These are phyloP conservation scores for Ancistrus triradiatus DNA, from an alignment of 2,113 vertebrate species.

Conservation along the genomic window DNA sequence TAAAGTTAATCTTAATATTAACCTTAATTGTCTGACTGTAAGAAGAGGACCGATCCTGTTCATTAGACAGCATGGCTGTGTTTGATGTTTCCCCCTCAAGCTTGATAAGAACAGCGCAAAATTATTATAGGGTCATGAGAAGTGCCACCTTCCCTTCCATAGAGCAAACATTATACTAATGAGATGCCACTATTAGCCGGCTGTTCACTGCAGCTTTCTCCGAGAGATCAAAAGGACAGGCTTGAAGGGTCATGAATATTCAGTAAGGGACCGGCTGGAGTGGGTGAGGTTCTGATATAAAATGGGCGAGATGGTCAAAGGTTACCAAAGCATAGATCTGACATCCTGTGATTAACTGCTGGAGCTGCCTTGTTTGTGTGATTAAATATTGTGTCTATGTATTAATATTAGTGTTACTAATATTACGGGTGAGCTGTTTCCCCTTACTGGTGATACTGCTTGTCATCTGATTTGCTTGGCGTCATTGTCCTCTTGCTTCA, in stretches of 20 bases:
- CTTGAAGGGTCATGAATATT: slow-evolving; percentile 41
- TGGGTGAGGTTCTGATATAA: not conserved
- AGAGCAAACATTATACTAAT: slow-evolving; percentile 39
- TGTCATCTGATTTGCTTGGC: too few relatives aligned
- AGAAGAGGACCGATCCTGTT: not conserved
- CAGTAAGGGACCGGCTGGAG: slow-evolving; percentile 14
- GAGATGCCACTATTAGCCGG: slow-evolving; percentile 29
- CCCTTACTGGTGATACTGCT: too few relatives aligned
- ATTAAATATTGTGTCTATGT: too few relatives aligned
- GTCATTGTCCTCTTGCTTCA: too few relatives aligned
- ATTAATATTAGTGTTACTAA: too few relatives aligned
- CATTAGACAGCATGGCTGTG: slow-evolving; percentile 5
- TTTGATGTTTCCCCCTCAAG: slow-evolving; percentile 14
- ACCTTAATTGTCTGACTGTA: not conserved
- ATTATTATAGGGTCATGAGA: slow-evolving; percentile 34
- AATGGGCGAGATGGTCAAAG: slow-evolving; percentile 29
- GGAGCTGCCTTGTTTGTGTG: slow-evolving; percentile 6
- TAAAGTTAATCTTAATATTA: not conserved
- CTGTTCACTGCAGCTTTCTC: slow-evolving; percentile 11
- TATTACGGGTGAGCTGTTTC: too few relatives aligned
- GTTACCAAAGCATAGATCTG: slow-evolving; percentile 24
- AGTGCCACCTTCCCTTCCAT: slow-evolving; percentile 19
- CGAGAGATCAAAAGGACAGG: slow-evolving; percentile 40
- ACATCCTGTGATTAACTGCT: slow-evolving; percentile 33
- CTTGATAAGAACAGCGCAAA: not conserved